Evolutionary conservation across 2,888 invertebrate species (phyloP).

Genomic region (Macaria notata): DNA sequence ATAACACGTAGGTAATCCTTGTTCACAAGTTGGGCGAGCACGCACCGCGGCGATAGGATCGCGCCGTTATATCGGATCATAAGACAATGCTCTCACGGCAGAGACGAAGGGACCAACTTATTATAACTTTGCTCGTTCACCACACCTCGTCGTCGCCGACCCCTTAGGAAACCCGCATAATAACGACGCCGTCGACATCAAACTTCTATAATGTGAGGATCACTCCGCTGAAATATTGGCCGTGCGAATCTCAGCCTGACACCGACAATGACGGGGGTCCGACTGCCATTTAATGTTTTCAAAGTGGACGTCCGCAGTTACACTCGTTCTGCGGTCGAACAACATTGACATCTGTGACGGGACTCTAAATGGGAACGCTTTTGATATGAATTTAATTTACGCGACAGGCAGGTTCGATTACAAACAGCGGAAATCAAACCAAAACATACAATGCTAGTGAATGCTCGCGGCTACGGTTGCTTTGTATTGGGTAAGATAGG

Average conservation of each 20-base stretch:
- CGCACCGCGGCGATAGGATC: slow-evolving; percentile 39
- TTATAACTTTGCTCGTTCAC: slow-evolving; percentile 75
- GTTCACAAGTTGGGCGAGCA: slow-evolving; percentile 31
- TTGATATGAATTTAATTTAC: slow-evolving; percentile 21
- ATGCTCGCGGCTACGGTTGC: too few relatives aligned
- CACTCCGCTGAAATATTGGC: slow-evolving; percentile 59
- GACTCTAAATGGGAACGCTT: slow-evolving; percentile 21
- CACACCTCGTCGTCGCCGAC: slow-evolving; percentile 62
- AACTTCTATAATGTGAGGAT: slow-evolving; percentile 59
- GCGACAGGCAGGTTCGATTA: slow-evolving; percentile 4
- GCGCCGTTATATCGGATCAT: slow-evolving; percentile 54
- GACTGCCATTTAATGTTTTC: slow-evolving; percentile 48
- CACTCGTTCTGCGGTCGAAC: slow-evolving; percentile 28
- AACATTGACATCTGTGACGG: slow-evolving; percentile 27
- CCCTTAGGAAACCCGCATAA: slow-evolving; percentile 65
- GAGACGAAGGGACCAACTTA: slow-evolving; percentile 65
- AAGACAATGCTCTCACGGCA: slow-evolving; percentile 58
- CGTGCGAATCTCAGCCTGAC: slow-evolving; percentile 50
- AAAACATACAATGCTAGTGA: too few relatives aligned
- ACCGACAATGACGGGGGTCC: slow-evolving; percentile 53
- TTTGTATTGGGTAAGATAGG: too few relatives aligned
- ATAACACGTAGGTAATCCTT: slow-evolving; percentile 30
- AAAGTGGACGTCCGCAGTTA: slow-evolving; percentile 45
- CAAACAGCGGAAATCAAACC: not conserved
- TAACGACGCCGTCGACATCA: slow-evolving; percentile 56